Percentiles rank a stretch among this genome's conserved stretches.
phyloP scores from a whole-genome alignment of 2,888 invertebrate species.

The Lasioglossum malachurum region DNA sequence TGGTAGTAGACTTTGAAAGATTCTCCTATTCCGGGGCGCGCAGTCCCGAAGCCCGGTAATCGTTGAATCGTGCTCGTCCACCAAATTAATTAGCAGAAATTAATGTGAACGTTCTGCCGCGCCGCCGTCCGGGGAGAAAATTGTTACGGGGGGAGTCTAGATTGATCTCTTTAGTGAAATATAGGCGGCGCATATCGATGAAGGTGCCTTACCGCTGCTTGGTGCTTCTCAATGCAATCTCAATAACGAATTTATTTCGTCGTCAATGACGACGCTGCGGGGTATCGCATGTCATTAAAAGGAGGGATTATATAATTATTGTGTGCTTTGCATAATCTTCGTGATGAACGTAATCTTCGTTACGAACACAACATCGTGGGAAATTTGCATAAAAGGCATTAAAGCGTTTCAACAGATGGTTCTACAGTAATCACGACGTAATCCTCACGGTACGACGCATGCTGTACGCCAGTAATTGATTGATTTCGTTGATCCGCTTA shows the following conservation, averaged over 20 bases:
- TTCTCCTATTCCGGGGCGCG: constrained; percentile 31
- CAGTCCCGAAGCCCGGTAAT: constrained; percentile 56
- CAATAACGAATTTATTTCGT: constrained; percentile 62
- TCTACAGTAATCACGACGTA: constrained; percentile 71
- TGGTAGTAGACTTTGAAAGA: constrained; percentile 51
- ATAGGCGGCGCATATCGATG: constrained; percentile 55
- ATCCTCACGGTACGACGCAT: constrained; percentile 68
- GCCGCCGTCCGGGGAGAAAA: not conserved
- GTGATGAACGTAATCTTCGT: constrained; percentile 66
- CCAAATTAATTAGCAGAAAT: constrained; percentile 72
- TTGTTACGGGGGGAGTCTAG: constrained; percentile 25
- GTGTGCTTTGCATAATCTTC: constrained; percentile 67
- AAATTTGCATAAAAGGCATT: constrained; percentile 74
- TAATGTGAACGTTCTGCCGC: constrained; percentile 46
- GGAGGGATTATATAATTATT: constrained; percentile 65
- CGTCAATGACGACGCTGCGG: constrained; percentile 35
- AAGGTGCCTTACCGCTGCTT: constrained; percentile 25
- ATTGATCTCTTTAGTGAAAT: constrained; percentile 44
- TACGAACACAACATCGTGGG: constrained; percentile 59
- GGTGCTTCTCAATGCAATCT: constrained; percentile 52
- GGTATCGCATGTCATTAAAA: constrained; percentile 55
- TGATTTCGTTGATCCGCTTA: constrained; percentile 75
- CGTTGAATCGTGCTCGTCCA: constrained; percentile 64
- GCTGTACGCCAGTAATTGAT: constrained; percentile 68
- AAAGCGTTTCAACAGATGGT: constrained; percentile 72